Evolutionary conservation across 2,888 invertebrate species (phyloP).

Genomic region (Caenorhabditis doughertyi): DNA sequence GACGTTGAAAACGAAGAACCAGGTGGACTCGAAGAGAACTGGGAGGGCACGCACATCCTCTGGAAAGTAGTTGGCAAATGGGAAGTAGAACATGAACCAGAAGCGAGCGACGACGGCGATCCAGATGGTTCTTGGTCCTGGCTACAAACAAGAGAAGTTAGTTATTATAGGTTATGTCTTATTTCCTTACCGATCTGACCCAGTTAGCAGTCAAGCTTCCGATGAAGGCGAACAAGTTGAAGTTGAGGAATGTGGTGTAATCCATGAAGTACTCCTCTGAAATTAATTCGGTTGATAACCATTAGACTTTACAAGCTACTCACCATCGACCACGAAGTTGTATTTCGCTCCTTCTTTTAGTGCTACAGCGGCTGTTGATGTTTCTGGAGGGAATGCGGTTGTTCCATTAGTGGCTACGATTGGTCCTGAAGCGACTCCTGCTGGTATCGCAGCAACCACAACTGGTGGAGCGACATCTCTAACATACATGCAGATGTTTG

Average conservation of each 20-base stretch:
- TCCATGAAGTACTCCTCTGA: slow-evolving; percentile 58
- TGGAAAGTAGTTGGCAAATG: slow-evolving; percentile 93
- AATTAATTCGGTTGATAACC: slow-evolving; percentile 35
- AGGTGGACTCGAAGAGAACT: slow-evolving; percentile 87
- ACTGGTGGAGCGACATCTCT: not conserved
- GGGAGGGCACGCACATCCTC: slow-evolving; percentile 85
- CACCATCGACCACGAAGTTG: no score
- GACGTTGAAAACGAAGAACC: slow-evolving; percentile 81
- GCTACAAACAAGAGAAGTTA: slow-evolving; percentile 85
- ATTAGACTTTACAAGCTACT: no score
- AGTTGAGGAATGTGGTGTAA: slow-evolving; percentile 93
- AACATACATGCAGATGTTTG: slow-evolving; percentile 86
- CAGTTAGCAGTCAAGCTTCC: slow-evolving; percentile 90
- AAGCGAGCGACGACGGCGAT: slow-evolving; percentile 88
- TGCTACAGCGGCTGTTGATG: no score
- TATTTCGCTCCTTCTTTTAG: no score
- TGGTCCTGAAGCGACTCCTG: no score
- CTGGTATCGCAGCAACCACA: no score
- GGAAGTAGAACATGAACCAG: slow-evolving; percentile 91
- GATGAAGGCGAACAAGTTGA: slow-evolving; percentile 94
- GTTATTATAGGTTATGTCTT: not conserved
- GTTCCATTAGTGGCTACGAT: no score
- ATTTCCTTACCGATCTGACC: slow-evolving; percentile 33
- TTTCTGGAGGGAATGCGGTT: no score
- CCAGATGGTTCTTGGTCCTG: slow-evolving; percentile 89